Evolutionary conservation across 1,140 invertebrate species (phyloP).

Genomic region (Bombus sylvicola): DNA sequence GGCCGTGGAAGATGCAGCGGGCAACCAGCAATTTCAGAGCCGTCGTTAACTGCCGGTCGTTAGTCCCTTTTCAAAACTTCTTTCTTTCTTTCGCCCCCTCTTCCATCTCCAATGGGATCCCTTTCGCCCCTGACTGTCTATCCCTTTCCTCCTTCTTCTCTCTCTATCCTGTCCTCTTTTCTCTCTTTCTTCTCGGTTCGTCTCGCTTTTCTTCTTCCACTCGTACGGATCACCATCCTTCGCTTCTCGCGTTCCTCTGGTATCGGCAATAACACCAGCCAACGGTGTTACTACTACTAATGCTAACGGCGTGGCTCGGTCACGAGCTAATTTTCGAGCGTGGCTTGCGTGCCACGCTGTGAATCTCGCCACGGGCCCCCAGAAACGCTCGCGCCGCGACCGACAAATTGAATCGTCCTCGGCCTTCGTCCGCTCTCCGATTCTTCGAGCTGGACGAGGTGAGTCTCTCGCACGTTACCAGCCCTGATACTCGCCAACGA

Average conservation of each 20-base stretch:
- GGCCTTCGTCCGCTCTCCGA: constrained; percentile 44
- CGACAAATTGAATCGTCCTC: constrained; percentile 81
- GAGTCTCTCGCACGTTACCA: background rate
- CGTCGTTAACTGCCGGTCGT: constrained; percentile 84
- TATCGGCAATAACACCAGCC: constrained; percentile 35
- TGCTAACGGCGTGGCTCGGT: constrained; percentile 40
- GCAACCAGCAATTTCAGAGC: constrained; percentile 84
- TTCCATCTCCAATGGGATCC: background rate
- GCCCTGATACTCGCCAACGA: too few species aligned
- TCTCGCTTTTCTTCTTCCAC: background rate
- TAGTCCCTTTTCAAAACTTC: constrained; percentile 84
- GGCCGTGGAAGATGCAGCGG: constrained; percentile 80
- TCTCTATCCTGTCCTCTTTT: background rate
- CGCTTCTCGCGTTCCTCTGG: background rate
- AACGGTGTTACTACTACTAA: constrained; percentile 50
- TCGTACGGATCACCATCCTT: background rate
- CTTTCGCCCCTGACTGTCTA: background rate
- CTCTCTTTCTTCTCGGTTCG: background rate
- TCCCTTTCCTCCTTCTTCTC: constrained; percentile 5
- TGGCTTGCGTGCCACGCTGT: constrained; percentile 70
- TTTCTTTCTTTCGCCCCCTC: constrained; percentile 74
- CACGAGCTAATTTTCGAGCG: constrained; percentile 72
- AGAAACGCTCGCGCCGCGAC: constrained; percentile 56
- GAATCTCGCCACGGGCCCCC: constrained; percentile 74
- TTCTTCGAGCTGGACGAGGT: background rate